Conservation (phyloP, 2,797 vertebrate genomes). For the Halcyon leucocephala region DNA sequence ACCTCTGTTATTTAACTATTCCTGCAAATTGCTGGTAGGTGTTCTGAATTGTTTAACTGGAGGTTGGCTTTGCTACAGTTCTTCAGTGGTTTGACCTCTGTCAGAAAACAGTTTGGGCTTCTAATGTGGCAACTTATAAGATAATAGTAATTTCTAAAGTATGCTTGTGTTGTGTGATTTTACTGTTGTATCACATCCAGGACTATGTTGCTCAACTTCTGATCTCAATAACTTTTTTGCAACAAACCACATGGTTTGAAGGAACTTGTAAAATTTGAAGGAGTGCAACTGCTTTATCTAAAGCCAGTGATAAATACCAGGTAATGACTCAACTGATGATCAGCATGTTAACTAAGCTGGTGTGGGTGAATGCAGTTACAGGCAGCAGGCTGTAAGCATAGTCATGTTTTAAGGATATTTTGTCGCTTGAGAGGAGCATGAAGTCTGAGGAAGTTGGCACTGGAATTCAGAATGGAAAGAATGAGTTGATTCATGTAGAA, state of each 20-base stretch:
- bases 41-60: background rate
- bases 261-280: background rate
- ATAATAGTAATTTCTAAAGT: background rate
- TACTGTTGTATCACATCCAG: background rate
- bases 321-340: background rate
- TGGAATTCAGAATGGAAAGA: slow-evolving; percentile 55
- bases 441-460: slow-evolving; percentile 33
- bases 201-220: background rate
- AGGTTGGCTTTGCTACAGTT: background rate
- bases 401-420: background rate
- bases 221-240: slow-evolving; percentile 3
- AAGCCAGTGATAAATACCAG: background rate
- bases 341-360: background rate
- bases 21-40: background rate
- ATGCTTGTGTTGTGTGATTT: background rate
- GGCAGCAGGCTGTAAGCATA: background rate
- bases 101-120: slow-evolving; percentile 9
- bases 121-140: background rate
- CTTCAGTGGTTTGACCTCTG: background rate
- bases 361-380: background rate
- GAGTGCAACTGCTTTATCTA: background rate
- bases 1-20: background rate
- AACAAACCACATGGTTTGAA: background rate
- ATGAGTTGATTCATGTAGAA: slow-evolving; percentile 41
- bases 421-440: slow-evolving; percentile 1